Evolutionary conservation across 2,888 invertebrate species (phyloP), one percentile per base, ranked within the genome.

Genomic region (Cerastoderma edule): DNA sequence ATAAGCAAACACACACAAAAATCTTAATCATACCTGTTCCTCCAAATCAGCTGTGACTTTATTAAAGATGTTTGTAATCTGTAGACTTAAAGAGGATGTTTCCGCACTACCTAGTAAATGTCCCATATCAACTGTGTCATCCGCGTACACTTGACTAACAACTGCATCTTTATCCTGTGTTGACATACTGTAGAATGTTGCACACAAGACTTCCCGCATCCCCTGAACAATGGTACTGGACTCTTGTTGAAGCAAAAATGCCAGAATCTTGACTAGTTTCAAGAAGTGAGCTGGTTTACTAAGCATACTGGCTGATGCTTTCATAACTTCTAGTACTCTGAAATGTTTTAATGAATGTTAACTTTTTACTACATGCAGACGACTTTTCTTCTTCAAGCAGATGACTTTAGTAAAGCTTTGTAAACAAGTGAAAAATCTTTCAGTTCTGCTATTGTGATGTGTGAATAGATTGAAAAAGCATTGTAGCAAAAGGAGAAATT

Each of bases 11-110:
- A n/a, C n/a, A n/a, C n/a, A n/a, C n/a, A n/a, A 10, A 19, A 22
- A 22, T 53, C 8, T 4, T 0, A 30, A 24, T 46, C 32, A 19
- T 66, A 80, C 80, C 65, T 76, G 71, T 30, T 54, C 28, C 66
- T 74, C 72, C 5, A 66, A 50, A 3, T 77, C 72, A 16, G 74
- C 65, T 22, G 80, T 80, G 10, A 80, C 64, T 68, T 75, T 76
- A 66, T 80, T 80, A 28, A 77, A 80, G 4, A 70, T 30, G 30
- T 67, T 56, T 1, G 76, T 74, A 46, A 74, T 39, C 67, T 67
- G 54, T 27, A 22, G 35, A 5, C 8, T 39, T 8, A 39, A 24
- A 35, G 27, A n/a, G 4, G n/a, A 22, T 0, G 6, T 8, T 19
- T 19, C 24, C 13, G 22, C 39, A 8, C 10, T 22, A 19, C 60